phyloP scores from a whole-genome alignment of 92 coral and sea anemone genomes.

The Galaxea fascicularis region DNA sequence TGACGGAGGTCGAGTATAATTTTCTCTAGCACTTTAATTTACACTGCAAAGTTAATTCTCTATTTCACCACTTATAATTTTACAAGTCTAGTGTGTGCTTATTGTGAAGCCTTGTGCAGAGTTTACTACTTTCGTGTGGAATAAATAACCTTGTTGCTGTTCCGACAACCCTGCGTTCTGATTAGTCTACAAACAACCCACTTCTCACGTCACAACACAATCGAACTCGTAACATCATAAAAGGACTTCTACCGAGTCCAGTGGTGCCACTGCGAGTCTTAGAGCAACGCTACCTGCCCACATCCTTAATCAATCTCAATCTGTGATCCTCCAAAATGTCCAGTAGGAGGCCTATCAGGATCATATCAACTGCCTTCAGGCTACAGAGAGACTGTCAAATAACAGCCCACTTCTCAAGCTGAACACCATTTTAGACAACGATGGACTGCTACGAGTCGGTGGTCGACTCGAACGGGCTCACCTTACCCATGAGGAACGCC shows the following conservation, averaged over 20 bases:
- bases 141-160: too few species aligned
- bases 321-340: conserved; percentile 22
- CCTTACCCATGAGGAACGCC: conserved; percentile 22
- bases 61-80: too few species aligned
- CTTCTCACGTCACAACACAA: too few species aligned
- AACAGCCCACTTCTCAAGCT: conserved; percentile 45
- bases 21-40: too few species aligned
- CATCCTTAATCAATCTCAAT: conserved; percentile 20
- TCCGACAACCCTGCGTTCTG: too few species aligned
- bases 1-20: too few species aligned
- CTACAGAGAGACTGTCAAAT: neutral
- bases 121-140: too few species aligned
- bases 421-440: neutral
- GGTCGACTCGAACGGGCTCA: conserved; percentile 36
- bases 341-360: conserved; percentile 40
- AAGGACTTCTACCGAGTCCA: neutral
- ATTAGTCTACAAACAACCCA: too few species aligned
- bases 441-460: conserved; percentile 45
- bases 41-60: too few species aligned
- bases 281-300: neutral
- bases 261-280: neutral
- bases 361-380: conserved; percentile 8
- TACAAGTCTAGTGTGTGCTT: too few species aligned
- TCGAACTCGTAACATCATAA: too few species aligned
- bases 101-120: too few species aligned